These are phyloP conservation scores for Caenorhabditis sulstoni DNA, from an alignment of 2,888 invertebrate genomes.

Conservation along the genomic window DNA sequence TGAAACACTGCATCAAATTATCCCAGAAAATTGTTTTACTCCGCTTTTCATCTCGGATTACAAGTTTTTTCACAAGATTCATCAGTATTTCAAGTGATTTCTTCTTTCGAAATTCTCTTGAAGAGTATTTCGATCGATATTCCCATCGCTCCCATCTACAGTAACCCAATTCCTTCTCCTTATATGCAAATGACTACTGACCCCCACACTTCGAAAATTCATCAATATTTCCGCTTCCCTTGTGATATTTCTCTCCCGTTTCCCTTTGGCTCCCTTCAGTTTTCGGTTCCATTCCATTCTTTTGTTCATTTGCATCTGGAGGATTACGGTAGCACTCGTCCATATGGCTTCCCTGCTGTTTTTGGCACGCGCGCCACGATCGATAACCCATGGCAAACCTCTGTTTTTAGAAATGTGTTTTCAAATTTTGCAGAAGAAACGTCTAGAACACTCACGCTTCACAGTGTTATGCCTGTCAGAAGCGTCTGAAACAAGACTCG, in stretches of 20 bases:
- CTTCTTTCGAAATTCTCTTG: no score
- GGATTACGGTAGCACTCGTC: conserved; percentile 25
- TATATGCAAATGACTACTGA: neutral
- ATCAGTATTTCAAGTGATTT: no score
- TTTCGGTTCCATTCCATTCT: conserved; percentile 14
- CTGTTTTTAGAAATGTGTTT: no score
- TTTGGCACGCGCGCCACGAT: conserved; percentile 29
- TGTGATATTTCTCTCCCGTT: conserved; percentile 25
- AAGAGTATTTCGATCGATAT: no score
- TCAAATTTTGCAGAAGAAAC: no score
- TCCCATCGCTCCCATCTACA: neutral
- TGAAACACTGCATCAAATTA: no score
- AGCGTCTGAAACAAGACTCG: no score
- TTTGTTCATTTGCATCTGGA: conserved; percentile 24
- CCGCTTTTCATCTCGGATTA: no score
- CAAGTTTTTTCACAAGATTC: no score
- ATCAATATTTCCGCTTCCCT: neutral
- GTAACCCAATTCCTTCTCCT: conserved; percentile 1
- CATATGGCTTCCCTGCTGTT: conserved; percentile 32
- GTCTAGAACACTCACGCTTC: no score
- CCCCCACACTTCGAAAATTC: conserved; percentile 9
- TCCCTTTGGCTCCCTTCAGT: conserved; percentile 20
- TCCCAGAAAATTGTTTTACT: no score
- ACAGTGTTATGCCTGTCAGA: no score
- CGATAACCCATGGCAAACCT: neutral